Evolutionary conservation across 2,113 vertebrate genomes (phyloP).

Genomic region (Apodemus sylvaticus): DNA sequence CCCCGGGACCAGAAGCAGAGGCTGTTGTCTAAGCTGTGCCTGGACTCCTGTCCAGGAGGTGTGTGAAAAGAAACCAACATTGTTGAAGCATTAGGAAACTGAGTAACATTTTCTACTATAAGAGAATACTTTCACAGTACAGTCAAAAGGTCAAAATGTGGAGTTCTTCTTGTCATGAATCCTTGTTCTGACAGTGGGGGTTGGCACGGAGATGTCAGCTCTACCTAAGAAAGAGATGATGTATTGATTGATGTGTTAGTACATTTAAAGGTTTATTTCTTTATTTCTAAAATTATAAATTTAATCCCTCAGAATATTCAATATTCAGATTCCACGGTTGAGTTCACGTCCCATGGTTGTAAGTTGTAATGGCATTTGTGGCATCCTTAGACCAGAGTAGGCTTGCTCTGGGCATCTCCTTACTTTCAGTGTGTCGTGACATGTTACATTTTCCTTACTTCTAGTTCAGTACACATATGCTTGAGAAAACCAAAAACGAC

Average conservation of each 20-base stretch:
- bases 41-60: neutral
- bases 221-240: neutral
- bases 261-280: neutral
- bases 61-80: neutral
- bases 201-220: neutral
- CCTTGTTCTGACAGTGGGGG: neutral
- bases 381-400: neutral
- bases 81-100: neutral
- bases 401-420: neutral
- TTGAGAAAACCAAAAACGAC: neutral
- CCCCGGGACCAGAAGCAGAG: neutral
- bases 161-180: neutral
- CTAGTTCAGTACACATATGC: neutral
- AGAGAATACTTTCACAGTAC: neutral
- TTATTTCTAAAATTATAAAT: constrained; percentile 1
- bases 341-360: neutral
- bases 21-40: neutral
- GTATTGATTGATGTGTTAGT: neutral
- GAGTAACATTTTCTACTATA: neutral
- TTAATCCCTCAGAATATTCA: neutral
- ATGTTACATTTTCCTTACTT: neutral
- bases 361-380: neutral
- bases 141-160: neutral
- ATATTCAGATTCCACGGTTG: neutral
- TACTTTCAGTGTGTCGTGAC: neutral